Evolutionary conservation across 1,140 invertebrate species (phyloP).

Genomic region (Cepaea nemoralis): DNA sequence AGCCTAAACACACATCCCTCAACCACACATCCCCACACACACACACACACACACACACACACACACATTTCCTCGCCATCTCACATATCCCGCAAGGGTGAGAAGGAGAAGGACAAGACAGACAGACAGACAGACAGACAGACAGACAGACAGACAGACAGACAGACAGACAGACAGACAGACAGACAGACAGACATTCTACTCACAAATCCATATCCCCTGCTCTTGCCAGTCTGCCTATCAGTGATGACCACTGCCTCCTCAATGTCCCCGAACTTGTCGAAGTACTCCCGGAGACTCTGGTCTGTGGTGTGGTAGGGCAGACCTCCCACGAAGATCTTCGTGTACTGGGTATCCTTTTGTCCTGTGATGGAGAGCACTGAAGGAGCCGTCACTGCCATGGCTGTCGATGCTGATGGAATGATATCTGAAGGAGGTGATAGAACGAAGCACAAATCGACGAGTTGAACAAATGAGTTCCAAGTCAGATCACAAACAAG

Average conservation of each 20-base stretch:
- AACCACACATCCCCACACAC: no score
- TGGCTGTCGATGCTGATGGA: slow-evolving; percentile 2
- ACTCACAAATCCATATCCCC: slow-evolving; percentile 99
- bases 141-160: no score
- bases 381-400: slow-evolving; percentile 41
- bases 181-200: slow-evolving; percentile 27
- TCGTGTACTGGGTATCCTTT: slow-evolving; percentile 97
- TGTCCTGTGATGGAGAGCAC: slow-evolving; percentile 69
- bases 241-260: slow-evolving; percentile 98
- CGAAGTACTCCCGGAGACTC: slow-evolving; percentile 93
- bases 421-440: background rate
- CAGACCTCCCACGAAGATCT: slow-evolving; percentile 96
- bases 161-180: no score
- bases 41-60: no score
- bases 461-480: no score
- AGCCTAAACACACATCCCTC: no score
- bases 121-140: no score
- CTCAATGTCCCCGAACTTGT: slow-evolving; percentile 96
- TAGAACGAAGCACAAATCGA: background rate
- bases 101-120: no score
- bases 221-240: slow-evolving; percentile 94
- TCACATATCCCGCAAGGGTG: no score
- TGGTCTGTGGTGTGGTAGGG: slow-evolving; percentile 98
- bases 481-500: no score
- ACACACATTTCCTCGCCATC: no score